Percentiles rank a stretch among this genome's conserved stretches.
Conservation (phyloP, 2,888 invertebrate genomes). For the Mythimna lalbum region DNA sequence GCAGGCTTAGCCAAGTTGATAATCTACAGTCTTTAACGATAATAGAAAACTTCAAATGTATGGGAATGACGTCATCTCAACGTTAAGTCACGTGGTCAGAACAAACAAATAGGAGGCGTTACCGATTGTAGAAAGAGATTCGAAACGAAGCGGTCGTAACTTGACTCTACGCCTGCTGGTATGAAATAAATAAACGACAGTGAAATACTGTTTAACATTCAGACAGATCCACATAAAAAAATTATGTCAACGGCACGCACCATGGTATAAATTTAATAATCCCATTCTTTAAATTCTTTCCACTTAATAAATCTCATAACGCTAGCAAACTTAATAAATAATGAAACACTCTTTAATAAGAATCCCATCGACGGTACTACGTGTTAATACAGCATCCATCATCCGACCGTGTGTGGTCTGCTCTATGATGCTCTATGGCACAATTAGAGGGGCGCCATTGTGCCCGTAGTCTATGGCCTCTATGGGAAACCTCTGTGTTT, state of each 20-base stretch:
- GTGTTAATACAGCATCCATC: constrained; percentile 72
- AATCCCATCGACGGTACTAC: constrained; percentile 52
- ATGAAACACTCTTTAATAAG: constrained; percentile 57
- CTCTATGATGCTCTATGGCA: constrained; percentile 67
- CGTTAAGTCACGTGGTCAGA: no score
- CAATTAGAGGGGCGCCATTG: constrained; percentile 64
- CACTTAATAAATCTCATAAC: constrained; percentile 35
- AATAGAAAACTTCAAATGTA: no score
- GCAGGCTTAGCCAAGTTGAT: no score
- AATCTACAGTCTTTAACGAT: no score
- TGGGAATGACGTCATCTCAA: no score
- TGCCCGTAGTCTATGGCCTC: constrained; percentile 62
- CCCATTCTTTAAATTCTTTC: constrained; percentile 14
- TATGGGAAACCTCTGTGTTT: constrained; percentile 66
- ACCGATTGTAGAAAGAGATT: no score
- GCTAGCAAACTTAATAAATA: constrained; percentile 46
- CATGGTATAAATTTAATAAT: constrained; percentile 26
- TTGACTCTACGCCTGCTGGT: neutral
- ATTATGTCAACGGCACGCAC: constrained; percentile 4
- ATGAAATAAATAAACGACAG: neutral
- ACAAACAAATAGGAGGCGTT: no score
- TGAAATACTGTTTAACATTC: neutral
- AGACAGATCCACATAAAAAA: neutral
- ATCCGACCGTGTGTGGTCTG: constrained; percentile 71
- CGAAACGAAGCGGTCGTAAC: no score